phyloP scores from a whole-genome alignment of 2,888 invertebrate species.

The Galeruca laticollis region DNA sequence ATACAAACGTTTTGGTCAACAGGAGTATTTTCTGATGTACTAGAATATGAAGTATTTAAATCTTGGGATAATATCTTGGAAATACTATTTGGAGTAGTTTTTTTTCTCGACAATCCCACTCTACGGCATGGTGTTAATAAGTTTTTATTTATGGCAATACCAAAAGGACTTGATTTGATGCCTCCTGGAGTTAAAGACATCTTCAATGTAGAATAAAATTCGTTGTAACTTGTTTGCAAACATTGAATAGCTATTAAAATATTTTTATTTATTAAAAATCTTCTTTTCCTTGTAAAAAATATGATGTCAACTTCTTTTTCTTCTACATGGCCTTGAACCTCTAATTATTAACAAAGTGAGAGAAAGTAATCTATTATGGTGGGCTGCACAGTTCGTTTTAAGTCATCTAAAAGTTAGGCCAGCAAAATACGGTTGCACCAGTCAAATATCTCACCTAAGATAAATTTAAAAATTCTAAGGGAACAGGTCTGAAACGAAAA shows the following conservation, averaged over 20 bases:
- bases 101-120: slow-evolving; percentile 68
- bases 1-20: slow-evolving; percentile 13
- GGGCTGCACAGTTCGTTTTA: too few relatives aligned
- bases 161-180: slow-evolving; percentile 34
- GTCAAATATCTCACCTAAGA: too few relatives aligned
- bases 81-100: slow-evolving; percentile 47
- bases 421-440: too few relatives aligned
- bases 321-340: too few relatives aligned
- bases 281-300: too few relatives aligned
- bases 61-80: slow-evolving; percentile 32
- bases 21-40: slow-evolving; percentile 33
- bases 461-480: too few relatives aligned
- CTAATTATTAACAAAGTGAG: too few relatives aligned
- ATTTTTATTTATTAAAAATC: too few relatives aligned
- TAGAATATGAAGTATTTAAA: slow-evolving; percentile 28
- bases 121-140: slow-evolving; percentile 70
- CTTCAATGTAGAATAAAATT: not conserved
- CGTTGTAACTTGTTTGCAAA: not conserved
- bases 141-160: slow-evolving; percentile 68
- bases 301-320: too few relatives aligned
- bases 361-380: too few relatives aligned
- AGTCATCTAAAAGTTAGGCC: too few relatives aligned
- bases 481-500: too few relatives aligned
- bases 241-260: not conserved
- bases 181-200: slow-evolving; percentile 39